A percentile compares a stretch with the other conserved stretches of the same genome.
phyloP scores from a whole-genome alignment of 2,888 invertebrate species.

The Trichacis sp. region DNA sequence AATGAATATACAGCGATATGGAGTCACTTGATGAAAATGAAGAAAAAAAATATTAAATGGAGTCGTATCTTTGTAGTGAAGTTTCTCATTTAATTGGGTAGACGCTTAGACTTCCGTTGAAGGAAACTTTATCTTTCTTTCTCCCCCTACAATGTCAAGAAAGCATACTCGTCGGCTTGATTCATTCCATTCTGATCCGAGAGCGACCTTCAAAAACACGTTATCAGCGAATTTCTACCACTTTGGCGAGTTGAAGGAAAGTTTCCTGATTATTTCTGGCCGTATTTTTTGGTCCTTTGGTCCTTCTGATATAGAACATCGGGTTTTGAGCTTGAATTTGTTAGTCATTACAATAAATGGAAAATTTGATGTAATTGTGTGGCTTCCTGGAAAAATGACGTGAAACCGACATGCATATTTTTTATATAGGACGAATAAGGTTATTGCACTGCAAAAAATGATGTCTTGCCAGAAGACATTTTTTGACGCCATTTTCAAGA shows the following conservation, averaged over 20 bases:
- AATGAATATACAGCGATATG: constrained; percentile 49
- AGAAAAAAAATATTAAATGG: constrained; percentile 15
- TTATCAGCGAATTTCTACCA: constrained; percentile 33
- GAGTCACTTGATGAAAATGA: constrained; percentile 31
- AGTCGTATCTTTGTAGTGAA: constrained; percentile 5
- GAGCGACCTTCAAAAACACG: constrained; percentile 30
- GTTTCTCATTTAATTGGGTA: constrained; percentile 23
- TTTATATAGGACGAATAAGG: too few relatives aligned
- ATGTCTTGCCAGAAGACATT: too few relatives aligned
- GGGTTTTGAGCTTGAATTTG: too few relatives aligned
- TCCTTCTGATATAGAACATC: too few relatives aligned
- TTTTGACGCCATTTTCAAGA: too few relatives aligned
- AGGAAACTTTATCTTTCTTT: constrained; percentile 13
- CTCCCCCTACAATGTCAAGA: constrained; percentile 7
- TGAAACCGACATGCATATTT: too few relatives aligned
- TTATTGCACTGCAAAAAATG: too few relatives aligned
- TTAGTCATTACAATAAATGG: too few relatives aligned
- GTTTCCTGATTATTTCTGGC: too few relatives aligned
- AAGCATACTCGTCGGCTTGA: constrained; percentile 23
- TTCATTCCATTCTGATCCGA: constrained; percentile 22
- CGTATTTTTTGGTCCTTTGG: too few relatives aligned
- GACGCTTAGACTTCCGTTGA: constrained; percentile 20
- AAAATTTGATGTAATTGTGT: too few relatives aligned
- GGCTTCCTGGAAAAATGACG: too few relatives aligned
- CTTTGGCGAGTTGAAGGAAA: constrained; percentile 17